A percentile compares a stretch with the other conserved stretches of the same genome.
phyloP scores from a whole-genome alignment of 2,113 vertebrate species.

The Cebus imitator region DNA sequence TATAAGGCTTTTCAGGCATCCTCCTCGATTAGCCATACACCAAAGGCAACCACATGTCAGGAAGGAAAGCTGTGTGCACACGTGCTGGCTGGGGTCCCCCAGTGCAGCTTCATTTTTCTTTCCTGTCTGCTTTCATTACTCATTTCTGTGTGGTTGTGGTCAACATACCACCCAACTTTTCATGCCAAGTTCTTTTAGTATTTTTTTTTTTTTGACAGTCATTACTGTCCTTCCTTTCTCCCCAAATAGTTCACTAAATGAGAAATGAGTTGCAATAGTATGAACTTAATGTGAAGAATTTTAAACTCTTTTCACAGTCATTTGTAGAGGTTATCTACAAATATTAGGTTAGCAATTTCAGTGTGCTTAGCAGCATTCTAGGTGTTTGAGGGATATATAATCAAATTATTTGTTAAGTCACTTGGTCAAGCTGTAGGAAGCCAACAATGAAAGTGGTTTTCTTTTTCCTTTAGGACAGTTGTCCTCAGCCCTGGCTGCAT shows the following conservation, averaged over 20 bases:
- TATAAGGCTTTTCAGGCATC: conserved; percentile 64
- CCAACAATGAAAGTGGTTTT: neutral
- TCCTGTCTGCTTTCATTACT: conserved; percentile 33
- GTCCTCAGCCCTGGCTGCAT: neutral
- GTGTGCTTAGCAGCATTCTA: neutral
- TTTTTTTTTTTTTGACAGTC: conserved; percentile 30
- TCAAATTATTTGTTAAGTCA: neutral
- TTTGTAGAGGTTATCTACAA: neutral
- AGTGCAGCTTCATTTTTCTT: neutral
- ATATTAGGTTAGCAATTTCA: neutral
- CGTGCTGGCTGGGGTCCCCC: neutral
- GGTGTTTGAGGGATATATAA: neutral
- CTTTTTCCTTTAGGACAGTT: neutral
- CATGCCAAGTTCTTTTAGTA: conserved; percentile 2
- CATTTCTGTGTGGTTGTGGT: conserved; percentile 37
- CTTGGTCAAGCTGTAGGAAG: neutral
- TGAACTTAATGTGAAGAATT: neutral
- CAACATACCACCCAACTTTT: neutral
- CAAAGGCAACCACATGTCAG: conserved; percentile 32
- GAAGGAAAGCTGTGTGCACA: neutral
- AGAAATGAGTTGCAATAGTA: neutral
- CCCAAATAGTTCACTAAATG: neutral
- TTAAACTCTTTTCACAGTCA: conserved; percentile 5
- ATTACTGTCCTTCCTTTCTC: neutral
- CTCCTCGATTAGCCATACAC: neutral